Evolutionary conservation across 2,888 invertebrate species (phyloP).

Genomic region (Zaprionus lineosus): DNA sequence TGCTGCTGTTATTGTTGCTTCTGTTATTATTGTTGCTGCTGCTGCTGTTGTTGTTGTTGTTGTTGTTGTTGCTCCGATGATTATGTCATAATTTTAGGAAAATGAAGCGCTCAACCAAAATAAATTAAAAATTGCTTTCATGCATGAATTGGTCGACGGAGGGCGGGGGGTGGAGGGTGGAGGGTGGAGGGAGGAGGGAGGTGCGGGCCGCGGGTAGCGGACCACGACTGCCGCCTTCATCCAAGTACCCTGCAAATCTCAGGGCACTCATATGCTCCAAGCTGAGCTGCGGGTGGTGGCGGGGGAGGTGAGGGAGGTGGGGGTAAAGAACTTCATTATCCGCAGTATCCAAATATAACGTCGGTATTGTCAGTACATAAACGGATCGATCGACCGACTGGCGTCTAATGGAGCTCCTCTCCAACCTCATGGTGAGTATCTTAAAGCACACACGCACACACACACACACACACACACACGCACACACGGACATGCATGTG

Average conservation of each 20-base stretch:
- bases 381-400: slow-evolving; percentile 41
- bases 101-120: slow-evolving; percentile 77
- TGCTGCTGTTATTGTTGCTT: slow-evolving; percentile 35
- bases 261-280: too few relatives aligned
- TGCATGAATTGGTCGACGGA: slow-evolving; percentile 70
- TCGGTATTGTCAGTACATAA: slow-evolving; percentile 34
- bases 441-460: too few relatives aligned
- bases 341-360: slow-evolving; percentile 63
- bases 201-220: too few relatives aligned
- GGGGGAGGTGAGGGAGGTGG: too few relatives aligned
- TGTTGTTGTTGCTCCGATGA: slow-evolving; percentile 47
- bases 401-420: slow-evolving; percentile 21
- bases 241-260: slow-evolving; percentile 55
- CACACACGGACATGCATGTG: background rate
- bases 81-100: slow-evolving; percentile 80
- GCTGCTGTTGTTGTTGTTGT: slow-evolving; percentile 26
- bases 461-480: background rate
- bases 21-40: slow-evolving; percentile 35
- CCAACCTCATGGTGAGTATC: background rate
- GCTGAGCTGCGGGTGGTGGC: too few relatives aligned
- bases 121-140: slow-evolving; percentile 79
- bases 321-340: slow-evolving; percentile 60
- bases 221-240: slow-evolving; percentile 23
- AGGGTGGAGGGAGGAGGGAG: too few relatives aligned
- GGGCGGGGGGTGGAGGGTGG: slow-evolving; percentile 5